These are phyloP conservation scores for Alligator sinensis DNA, from an alignment of 2,113 vertebrate genomes.

Conservation along the genomic window DNA sequence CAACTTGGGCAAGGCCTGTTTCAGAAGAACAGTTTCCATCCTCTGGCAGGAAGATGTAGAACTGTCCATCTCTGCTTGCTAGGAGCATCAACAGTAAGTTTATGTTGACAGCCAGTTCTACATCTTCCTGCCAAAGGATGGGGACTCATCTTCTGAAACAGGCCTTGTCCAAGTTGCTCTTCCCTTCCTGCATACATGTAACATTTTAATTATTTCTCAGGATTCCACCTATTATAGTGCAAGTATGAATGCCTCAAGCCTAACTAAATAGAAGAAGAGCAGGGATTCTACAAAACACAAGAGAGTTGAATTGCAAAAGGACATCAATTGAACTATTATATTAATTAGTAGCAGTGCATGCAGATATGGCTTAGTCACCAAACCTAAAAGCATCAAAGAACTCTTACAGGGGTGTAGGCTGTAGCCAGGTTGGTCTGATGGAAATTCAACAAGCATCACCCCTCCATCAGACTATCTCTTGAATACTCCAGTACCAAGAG, in stretches of 20 bases:
- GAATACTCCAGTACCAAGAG: too few relatives aligned
- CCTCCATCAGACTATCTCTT: too few relatives aligned
- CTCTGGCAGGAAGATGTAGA: neutral
- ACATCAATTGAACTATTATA: neutral
- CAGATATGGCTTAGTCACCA: neutral
- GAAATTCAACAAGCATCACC: too few relatives aligned
- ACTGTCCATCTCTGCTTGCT: neutral
- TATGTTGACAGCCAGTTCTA: neutral
- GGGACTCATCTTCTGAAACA: neutral
- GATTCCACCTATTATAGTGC: fast-evolving
- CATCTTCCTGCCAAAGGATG: neutral
- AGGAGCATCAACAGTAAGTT: too few relatives aligned
- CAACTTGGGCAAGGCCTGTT: neutral
- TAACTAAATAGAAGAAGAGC: neutral
- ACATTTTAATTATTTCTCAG: fast-evolving
- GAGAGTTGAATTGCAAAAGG: neutral
- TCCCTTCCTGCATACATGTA: neutral
- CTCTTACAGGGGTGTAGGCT: too few relatives aligned
- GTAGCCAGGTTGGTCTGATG: too few relatives aligned
- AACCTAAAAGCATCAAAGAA: fast-evolving
- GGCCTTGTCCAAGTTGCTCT: neutral
- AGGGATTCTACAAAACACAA: neutral
- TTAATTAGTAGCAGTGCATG: neutral
- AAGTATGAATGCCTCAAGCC: neutral
- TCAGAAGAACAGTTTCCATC: neutral